phyloP scores from a whole-genome alignment of 2,888 invertebrate genomes.

The Limnephilus auricula region DNA sequence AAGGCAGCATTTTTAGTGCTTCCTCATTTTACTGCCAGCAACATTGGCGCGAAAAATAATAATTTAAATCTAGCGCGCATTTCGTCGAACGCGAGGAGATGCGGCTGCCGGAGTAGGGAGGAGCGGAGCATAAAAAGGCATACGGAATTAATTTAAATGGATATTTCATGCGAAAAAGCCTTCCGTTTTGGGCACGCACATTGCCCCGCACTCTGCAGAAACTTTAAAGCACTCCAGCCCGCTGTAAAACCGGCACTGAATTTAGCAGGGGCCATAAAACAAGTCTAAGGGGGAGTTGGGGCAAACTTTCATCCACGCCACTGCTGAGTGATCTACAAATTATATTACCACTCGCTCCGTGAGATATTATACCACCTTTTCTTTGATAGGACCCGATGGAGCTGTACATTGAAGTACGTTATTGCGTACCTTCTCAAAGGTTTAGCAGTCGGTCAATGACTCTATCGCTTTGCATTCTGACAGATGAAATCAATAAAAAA shows the following conservation, averaged over 20 bases:
- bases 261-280: slow-evolving; percentile 64
- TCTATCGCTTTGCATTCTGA: not conserved
- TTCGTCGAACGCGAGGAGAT: not conserved
- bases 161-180: slow-evolving; percentile 61
- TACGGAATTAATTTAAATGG: slow-evolving; percentile 61
- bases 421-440: not conserved
- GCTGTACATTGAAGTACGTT: slow-evolving; percentile 18
- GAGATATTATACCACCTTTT: slow-evolving; percentile 51
- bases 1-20: not conserved
- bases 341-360: slow-evolving; percentile 62
- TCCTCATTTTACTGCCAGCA: not conserved
- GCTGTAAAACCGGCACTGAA: slow-evolving; percentile 64
- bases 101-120: not conserved
- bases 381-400: slow-evolving; percentile 42
- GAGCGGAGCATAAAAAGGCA: slow-evolving; percentile 48
- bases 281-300: slow-evolving; percentile 58
- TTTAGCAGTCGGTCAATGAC: slow-evolving; percentile 8
- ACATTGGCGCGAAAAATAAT: slow-evolving; percentile 17
- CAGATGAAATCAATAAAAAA: not conserved
- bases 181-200: slow-evolving; percentile 48
- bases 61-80: slow-evolving; percentile 23
- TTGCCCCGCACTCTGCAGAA: slow-evolving; percentile 49
- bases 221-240: slow-evolving; percentile 58
- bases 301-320: slow-evolving; percentile 62
- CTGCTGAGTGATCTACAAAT: slow-evolving; percentile 65